A percentile compares a stretch with the other conserved stretches of the same genome.
These are phyloP conservation scores for Rhogogaster chlorosoma DNA, from an alignment of 2,888 invertebrate genomes.

Conservation along the genomic window DNA sequence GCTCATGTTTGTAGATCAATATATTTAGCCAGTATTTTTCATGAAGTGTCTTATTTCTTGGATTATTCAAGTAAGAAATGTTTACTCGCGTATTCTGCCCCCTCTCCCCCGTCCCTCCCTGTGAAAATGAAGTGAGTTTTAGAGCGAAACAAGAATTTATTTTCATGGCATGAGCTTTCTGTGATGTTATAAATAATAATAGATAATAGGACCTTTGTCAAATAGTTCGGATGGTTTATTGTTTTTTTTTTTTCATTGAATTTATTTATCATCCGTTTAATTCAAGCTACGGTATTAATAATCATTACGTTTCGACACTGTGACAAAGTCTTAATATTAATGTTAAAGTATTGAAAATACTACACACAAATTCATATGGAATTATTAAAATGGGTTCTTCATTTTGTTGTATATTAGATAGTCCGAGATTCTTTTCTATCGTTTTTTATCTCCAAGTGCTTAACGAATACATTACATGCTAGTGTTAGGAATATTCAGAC, in stretches of 20 bases:
- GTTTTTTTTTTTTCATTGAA: not conserved
- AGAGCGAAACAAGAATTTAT: slow-evolving; percentile 12
- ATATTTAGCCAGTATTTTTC: slow-evolving; percentile 34
- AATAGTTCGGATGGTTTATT: not conserved
- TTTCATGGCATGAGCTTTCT: slow-evolving; percentile 43
- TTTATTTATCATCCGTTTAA: not conserved
- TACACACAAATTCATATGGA: slow-evolving; percentile 15
- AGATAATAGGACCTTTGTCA: not conserved
- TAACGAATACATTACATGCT: not conserved
- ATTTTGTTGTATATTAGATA: not conserved
- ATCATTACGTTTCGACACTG: slow-evolving; percentile 2
- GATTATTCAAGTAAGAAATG: slow-evolving; percentile 15
- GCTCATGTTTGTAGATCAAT: slow-evolving; percentile 30
- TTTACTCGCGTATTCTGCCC: not conserved
- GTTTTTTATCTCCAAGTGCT: not conserved
- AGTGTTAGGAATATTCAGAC: slow-evolving; percentile 36
- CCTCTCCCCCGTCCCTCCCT: not conserved
- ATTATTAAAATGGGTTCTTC: not conserved
- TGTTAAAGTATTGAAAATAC: slow-evolving; percentile 6
- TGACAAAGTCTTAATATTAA: slow-evolving; percentile 33
- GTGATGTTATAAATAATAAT: slow-evolving; percentile 29
- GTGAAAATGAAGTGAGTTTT: not conserved
- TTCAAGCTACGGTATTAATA: not conserved
- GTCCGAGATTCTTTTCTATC: not conserved
- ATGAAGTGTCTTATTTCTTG: slow-evolving; percentile 45